Percentiles rank a stretch among this genome's conserved stretches.
Conservation (phyloP, 2,888 invertebrate genomes). For the Agelastica alni region DNA sequence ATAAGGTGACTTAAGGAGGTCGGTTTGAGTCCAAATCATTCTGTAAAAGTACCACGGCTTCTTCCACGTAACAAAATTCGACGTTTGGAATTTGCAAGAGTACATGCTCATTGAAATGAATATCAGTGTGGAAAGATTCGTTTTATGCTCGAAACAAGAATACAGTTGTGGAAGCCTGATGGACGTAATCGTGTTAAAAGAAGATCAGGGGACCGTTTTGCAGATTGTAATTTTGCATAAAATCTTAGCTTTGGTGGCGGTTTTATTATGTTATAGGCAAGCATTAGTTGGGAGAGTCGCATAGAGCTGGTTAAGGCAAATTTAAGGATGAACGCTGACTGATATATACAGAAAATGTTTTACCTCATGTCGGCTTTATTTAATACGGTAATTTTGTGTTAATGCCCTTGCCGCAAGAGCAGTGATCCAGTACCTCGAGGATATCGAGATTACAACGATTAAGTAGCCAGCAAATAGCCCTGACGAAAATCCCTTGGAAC, state of each 20-base stretch:
- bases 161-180: neutral
- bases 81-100: neutral
- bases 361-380: no score
- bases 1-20: neutral
- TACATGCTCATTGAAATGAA: neutral
- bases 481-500: neutral
- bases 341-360: neutral
- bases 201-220: neutral
- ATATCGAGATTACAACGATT: no score
- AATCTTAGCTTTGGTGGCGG: neutral
- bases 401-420: no score
- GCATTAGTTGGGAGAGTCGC: neutral
- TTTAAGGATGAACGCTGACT: neutral
- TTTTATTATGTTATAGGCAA: neutral
- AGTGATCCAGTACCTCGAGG: no score
- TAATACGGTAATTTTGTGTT: no score
- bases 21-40: neutral
- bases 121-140: neutral
- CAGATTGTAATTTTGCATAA: neutral
- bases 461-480: neutral
- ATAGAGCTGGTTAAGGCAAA: neutral
- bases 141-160: neutral
- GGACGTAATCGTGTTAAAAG: neutral
- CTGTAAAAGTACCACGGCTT: neutral
- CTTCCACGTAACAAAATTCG: neutral